Conservation (phyloP, 2,888 invertebrate species). For the Melanchra persicariae region DNA sequence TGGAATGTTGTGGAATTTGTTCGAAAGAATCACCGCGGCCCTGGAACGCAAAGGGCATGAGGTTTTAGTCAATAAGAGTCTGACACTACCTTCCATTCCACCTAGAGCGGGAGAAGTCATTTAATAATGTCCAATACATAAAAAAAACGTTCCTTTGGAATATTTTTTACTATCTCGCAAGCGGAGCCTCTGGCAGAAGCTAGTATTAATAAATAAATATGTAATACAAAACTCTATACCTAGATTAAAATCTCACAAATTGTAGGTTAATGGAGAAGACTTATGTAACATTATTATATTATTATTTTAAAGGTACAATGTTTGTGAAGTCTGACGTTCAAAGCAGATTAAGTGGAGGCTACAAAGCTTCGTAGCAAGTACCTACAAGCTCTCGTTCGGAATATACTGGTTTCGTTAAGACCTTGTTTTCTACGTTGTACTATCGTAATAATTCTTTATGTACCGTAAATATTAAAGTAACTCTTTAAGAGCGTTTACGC, state of each 20-base stretch:
- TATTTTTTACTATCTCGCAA: too few relatives aligned
- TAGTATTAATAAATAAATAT: not conserved
- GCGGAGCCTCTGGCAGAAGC: too few relatives aligned
- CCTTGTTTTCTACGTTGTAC: not conserved
- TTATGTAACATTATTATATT: not conserved
- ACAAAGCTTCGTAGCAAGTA: conserved; percentile 24
- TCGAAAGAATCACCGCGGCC: too few relatives aligned
- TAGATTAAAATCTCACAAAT: conserved; percentile 1
- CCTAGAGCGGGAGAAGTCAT: too few relatives aligned
- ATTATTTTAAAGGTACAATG: conserved; percentile 5
- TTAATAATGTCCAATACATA: too few relatives aligned
- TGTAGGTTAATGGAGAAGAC: not conserved
- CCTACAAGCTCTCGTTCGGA: conserved; percentile 10
- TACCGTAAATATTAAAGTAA: not conserved
- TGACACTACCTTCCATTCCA: too few relatives aligned
- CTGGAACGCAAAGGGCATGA: too few relatives aligned
- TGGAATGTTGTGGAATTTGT: too few relatives aligned
- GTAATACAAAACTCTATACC: not conserved
- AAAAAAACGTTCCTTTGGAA: too few relatives aligned
- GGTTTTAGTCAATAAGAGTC: too few relatives aligned
- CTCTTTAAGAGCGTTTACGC: too few relatives aligned
- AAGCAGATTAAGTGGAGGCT: conserved; percentile 45
- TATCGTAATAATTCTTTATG: conserved; percentile 1
- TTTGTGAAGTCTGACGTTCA: conserved; percentile 38
- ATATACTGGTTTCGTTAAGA: conserved; percentile 21